Base-by-base conservation (phyloP, 2,888 invertebrate genomes). In the Acleris laterana region DNA sequence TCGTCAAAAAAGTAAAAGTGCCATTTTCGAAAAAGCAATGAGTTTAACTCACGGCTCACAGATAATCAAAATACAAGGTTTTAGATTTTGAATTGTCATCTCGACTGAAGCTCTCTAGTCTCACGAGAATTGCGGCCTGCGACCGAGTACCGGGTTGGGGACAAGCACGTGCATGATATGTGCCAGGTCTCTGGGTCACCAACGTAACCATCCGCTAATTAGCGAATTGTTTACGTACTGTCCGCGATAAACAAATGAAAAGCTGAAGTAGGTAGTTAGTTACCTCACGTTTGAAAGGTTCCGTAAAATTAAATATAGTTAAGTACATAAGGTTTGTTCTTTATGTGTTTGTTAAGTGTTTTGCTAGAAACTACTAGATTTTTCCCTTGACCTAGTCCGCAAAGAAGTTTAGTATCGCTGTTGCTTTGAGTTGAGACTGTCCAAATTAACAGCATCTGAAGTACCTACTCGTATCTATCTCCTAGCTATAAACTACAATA, bases 141-240 rank as follows among this genome's bases (percentile, higher is more conserved):
- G 46, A 46, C 46, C 46, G 7, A n/a, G 46, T 46, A 46, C 38
- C 20, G 38, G 13, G 38, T 38, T 38, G 9, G 38, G 38, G 0
- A 55, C 55, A 42, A 55, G 20, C 42, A 55, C 16, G 7, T 46
- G 16, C 16, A 42, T 16, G 58, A 58, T 58, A 58, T 16, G 9
- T 28, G 57, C 46, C 48, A 57, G 57, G 48, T 57, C 48, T 58
- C 20, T 58, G 58, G 58, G 58, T 58, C 58, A 58, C 48, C 20
- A 48, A 49, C 49, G 32, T 32, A 20, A 49, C 32, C 9, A 32
- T 32, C 17, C 5, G 49, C 58, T 49, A 58, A 58, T 49, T 58
- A 48, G 49, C 58, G 48, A 44, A 57, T 49, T 58, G 58, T 20
- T 58, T 32, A 16, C 6, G 17, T 7, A 20, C 6, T 13, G 11